Base-by-base conservation (phyloP, 2,113 vertebrate species). In the Microtus montanus region DNA sequence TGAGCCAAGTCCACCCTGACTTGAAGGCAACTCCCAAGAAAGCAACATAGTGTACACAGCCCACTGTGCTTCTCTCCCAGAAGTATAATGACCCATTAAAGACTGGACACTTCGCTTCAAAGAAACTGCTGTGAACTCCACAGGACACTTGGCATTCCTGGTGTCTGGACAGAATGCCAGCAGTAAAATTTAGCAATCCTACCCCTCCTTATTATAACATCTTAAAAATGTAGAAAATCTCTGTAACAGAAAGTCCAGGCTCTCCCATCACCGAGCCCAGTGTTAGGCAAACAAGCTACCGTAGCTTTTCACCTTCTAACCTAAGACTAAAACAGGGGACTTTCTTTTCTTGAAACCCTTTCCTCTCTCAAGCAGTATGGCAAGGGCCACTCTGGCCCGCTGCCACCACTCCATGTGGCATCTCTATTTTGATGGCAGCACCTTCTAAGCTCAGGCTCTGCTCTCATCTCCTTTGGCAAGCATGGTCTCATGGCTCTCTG, bases 221-320 rank as follows among this genome's bases (percentile, higher is more conserved):
- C 63, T 86, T 24, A 87, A 85, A 88, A 73, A 88, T 71, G 78
- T 20, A 66, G 47, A 87, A 87, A 93, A 96, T 52, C 24, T 38
- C 26, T 63, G 0, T 82, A 93, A 73, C 33, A 75, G 49, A 89
- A 93, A 22, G 28, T 13, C n/a, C 64, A n/a, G 5, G 17, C 68
- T 75, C 28, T 66, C 26, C 47, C 90, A 64, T 84, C 9, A 64
- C 47, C 63, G 9, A 91, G 44, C 58, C 38, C 78, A 92, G 47
- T 54, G 78, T n/a, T 58, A 80, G 79, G 70, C 71, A 89, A 64
- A 44, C 41, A 64, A 35, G 41, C 11, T 83, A 74, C 19, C 54
- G 14, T 4, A 78, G 89, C 17, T 61, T 93, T 61, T 80, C 44
- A 52, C 80, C 84, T 84, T 35, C 68, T 20, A 41, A 88, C 4